phyloP scores from a whole-genome alignment of 2,797 vertebrate species.

The Orientallactaga sibirica region DNA sequence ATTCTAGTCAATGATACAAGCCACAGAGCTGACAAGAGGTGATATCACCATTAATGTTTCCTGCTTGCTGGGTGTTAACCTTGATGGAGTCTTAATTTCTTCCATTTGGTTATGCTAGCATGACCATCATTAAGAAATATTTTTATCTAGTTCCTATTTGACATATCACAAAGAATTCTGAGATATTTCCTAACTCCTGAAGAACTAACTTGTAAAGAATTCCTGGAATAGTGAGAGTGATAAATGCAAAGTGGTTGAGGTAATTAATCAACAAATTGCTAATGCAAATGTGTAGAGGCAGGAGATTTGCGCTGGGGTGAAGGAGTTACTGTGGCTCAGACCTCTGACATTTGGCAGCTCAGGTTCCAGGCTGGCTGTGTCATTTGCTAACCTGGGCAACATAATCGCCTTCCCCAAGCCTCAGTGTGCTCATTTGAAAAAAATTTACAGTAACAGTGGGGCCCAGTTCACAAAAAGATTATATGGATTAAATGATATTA shows the following conservation, averaged over 20 bases:
- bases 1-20: conserved; percentile 37
- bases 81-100: conserved; percentile 38
- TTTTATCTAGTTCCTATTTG: conserved; percentile 27
- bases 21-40: conserved; percentile 38
- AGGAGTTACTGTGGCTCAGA: not conserved
- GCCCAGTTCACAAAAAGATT: conserved; percentile 14
- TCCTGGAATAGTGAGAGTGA: not conserved
- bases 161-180: conserved; percentile 33
- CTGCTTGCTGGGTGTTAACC: conserved; percentile 42
- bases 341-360: not conserved
- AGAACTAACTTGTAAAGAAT: conserved; percentile 31
- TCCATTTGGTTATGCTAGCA: not conserved
- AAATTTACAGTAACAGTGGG: not conserved
- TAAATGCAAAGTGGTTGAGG: not conserved
- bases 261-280: not conserved
- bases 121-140: conserved; percentile 59
- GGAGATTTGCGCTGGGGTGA: not conserved
- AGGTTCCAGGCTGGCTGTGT: not conserved
- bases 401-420: not conserved
- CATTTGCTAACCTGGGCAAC: not conserved
- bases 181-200: conserved; percentile 11
- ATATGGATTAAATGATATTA: conserved; percentile 31
- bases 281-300: not conserved
- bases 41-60: conserved; percentile 49
- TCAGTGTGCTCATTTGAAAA: not conserved